These are phyloP conservation scores for Takifugu flavidus DNA, from an alignment of 2,113 vertebrate species.

Conservation along the genomic window DNA sequence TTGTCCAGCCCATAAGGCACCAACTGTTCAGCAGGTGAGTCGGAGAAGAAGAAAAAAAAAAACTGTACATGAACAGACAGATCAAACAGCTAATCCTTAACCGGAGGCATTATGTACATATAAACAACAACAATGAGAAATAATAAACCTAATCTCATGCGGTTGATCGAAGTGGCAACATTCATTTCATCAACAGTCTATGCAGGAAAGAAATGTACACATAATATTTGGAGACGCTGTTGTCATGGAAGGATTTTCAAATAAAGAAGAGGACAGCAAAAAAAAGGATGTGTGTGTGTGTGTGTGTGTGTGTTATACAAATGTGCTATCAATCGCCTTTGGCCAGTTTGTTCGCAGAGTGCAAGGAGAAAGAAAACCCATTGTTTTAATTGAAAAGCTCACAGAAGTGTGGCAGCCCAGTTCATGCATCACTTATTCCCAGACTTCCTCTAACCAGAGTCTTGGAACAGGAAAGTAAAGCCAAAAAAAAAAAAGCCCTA, in stretches of 20 bases:
- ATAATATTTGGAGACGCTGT: conserved; percentile 1
- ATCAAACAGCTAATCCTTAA: conserved; percentile 43
- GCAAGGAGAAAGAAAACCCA: conserved; percentile 6
- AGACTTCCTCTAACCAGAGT: conserved; percentile 56
- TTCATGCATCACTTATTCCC: conserved; percentile 59
- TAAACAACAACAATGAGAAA: conserved; percentile 44
- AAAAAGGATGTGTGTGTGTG: conserved; percentile 12
- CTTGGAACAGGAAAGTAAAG: conserved; percentile 37
- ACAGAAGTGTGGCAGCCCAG: conserved; percentile 22
- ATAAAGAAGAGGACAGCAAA: conserved; percentile 17
- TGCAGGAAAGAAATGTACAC: conserved; percentile 3
- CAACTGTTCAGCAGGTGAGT: conserved; percentile 49
- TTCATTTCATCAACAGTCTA: conserved; percentile 17
- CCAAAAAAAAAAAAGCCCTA: conserved; percentile 31
- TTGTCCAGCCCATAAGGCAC: conserved; percentile 66
- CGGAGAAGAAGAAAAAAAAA: conserved; percentile 24
- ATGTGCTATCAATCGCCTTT: conserved; percentile 16
- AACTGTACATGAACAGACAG: conserved; percentile 41
- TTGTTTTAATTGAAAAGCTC: conserved; percentile 62
- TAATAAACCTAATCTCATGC: conserved; percentile 17
- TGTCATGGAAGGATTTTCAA: conserved; percentile 5
- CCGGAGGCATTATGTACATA: conserved; percentile 57
- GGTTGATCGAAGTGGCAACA: conserved; percentile 25
- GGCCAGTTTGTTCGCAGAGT: conserved; percentile 20
- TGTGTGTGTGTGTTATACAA: conserved; percentile 3